Evolutionary conservation across 1,140 invertebrate genomes (phyloP), one percentile per base, ranked within the genome.

Genomic region (Diabrotica undecimpunctata): DNA sequence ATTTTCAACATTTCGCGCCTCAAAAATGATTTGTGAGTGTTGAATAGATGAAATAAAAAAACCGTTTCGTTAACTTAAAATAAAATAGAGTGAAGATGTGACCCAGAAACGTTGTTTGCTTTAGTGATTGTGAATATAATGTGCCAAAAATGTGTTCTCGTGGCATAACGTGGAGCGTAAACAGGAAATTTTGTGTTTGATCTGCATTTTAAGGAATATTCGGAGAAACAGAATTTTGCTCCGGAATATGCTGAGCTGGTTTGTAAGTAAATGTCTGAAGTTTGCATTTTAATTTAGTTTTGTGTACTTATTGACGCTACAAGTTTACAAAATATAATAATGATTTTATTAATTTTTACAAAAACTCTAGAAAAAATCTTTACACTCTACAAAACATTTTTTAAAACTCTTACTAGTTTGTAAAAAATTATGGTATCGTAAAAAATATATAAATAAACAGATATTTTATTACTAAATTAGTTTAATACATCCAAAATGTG

Each of bases 191-290:
- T 35, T 36, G 35, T 57, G 54, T 25, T 41, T 50, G 25, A 11
- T 41, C n/a, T 59, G 57, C 14, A 41, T 41, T 14, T 13, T 59
- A 39, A 11, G 14, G 57, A 7, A 64, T 41, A 56, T 11, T 25
- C 35, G 14, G 51, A 51, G 46, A 46, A 51, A 25, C 60, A 35
- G 14, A 52, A 61, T 14, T 61, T 9, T 9, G n/a, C 38, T 50
- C 37, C 35, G 41, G 37, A 35, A 41, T 51, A 70, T 70, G 65
- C 62, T 70, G 37, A 70, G 61, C 50, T 70, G 68, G 65, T 67
- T 70, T 59, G 68, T 69, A 64, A 69, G 68, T 69, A 62, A 8
- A 56, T 25, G 25, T 25, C 25, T 25, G 4, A 25, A 25, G 25
- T 25, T 25, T 25, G 25, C 25, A 25, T 25, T 25, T 25, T 25